These are phyloP conservation scores for Amazona guildingii DNA, from an alignment of 2,113 vertebrate species.

Conservation along the genomic window DNA sequence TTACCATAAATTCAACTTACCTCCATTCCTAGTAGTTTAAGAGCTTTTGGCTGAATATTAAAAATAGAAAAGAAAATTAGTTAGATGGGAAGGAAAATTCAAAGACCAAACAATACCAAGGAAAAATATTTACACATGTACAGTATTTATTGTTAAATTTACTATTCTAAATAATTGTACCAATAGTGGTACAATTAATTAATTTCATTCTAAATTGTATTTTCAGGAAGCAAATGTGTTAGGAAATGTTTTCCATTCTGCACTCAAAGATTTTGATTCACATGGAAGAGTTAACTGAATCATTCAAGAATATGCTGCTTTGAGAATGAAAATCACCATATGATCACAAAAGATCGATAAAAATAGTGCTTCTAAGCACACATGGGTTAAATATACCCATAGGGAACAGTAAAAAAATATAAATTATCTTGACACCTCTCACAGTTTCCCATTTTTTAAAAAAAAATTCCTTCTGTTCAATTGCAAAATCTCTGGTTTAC, in stretches of 20 bases:
- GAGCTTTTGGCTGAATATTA: constrained; percentile 89
- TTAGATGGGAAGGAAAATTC: neutral
- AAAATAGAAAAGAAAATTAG: constrained; percentile 22
- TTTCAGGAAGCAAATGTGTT: neutral
- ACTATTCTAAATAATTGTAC: neutral
- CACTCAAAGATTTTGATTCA: neutral
- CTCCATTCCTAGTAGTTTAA: constrained; percentile 98
- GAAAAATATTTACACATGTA: neutral
- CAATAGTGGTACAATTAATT: neutral
- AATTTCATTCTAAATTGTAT: neutral
- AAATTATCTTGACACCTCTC: neutral
- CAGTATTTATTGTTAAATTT: neutral
- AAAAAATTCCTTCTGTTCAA: neutral
- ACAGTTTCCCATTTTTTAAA: neutral
- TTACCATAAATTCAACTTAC: constrained; percentile 70
- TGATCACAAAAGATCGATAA: neutral
- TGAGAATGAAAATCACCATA: neutral
- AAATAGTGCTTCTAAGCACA: neutral
- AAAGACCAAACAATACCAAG: neutral
- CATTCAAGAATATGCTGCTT: neutral
- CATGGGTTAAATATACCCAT: neutral
- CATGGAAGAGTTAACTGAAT: neutral
- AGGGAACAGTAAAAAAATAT: neutral
- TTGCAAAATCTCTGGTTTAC: neutral
- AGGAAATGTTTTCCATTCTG: neutral